Conservation (phyloP, 2,888 invertebrate genomes). For the Leptinotarsa tumamoca region DNA sequence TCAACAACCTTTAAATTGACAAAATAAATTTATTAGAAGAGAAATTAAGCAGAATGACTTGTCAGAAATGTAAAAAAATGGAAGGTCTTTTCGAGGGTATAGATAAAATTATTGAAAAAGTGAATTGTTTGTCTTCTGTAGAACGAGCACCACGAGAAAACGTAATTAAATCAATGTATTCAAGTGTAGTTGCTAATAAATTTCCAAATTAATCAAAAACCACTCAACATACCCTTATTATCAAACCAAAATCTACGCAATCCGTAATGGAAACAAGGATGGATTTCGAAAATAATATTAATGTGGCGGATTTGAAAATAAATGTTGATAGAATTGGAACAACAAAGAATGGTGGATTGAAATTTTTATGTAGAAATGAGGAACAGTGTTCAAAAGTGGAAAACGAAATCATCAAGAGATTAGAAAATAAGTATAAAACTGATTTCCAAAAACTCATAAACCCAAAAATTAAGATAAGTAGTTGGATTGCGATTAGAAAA, state of each 20-base stretch:
- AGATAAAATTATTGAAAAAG: background rate
- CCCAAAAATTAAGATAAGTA: background rate
- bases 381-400: no score
- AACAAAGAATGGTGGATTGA: no score
- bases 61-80: background rate
- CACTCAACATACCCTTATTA: background rate
- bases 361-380: no score
- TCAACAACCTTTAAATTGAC: no score
- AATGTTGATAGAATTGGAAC: no score
- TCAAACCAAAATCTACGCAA: background rate
- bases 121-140: background rate
- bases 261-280: background rate
- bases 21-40: background rate
- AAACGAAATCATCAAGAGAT: background rate
- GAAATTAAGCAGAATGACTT: background rate
- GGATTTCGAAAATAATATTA: background rate
- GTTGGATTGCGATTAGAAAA: background rate
- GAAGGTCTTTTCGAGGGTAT: background rate
- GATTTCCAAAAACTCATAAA: background rate
- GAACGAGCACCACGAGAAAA: background rate
- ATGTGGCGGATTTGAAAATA: background rate
- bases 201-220: background rate
- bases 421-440: background rate
- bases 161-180: background rate
- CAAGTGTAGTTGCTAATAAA: background rate